Percentiles rank a stretch among this genome's conserved stretches.
These are phyloP conservation scores for Ceratitis capitata DNA, from an alignment of 1,140 invertebrate genomes.

Conservation along the genomic window DNA sequence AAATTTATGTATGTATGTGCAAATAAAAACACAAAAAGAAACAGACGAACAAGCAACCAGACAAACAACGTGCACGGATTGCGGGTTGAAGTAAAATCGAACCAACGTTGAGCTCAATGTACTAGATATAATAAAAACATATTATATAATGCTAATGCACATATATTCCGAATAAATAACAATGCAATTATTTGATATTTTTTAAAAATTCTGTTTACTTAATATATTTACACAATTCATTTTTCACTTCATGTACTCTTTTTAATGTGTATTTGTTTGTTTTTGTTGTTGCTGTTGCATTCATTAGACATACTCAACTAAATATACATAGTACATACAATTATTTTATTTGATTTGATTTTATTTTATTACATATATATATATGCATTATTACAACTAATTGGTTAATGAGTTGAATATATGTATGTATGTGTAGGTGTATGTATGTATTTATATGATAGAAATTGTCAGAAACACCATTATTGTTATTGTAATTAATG, in stretches of 20 bases:
- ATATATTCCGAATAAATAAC: slow-evolving; percentile 31
- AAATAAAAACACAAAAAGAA: not conserved
- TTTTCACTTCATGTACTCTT: not conserved
- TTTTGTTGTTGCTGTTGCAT: not conserved
- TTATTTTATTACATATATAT: not conserved
- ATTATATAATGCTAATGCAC: too few species aligned
- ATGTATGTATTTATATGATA: slow-evolving; percentile 3
- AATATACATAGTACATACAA: too few species aligned
- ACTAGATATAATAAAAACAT: too few species aligned
- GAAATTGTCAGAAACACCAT: slow-evolving; percentile 12
- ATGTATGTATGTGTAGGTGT: not conserved
- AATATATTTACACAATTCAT: slow-evolving; percentile 26
- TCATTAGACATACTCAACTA: slow-evolving; percentile 30
- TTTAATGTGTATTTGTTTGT: not conserved
- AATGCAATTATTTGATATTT: slow-evolving; percentile 13
- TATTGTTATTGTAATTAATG: not conserved
- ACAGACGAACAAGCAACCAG: not conserved
- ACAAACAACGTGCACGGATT: not conserved
- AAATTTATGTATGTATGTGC: slow-evolving; percentile 37
- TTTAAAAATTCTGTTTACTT: slow-evolving; percentile 29
- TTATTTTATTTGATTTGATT: not conserved
- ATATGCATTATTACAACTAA: slow-evolving; percentile 20
- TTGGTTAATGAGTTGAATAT: not conserved
- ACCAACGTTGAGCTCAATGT: not conserved
- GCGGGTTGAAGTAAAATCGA: not conserved